Evolutionary conservation across 2,113 vertebrate genomes (phyloP).

Genomic region (Eleginops maclovinus): DNA sequence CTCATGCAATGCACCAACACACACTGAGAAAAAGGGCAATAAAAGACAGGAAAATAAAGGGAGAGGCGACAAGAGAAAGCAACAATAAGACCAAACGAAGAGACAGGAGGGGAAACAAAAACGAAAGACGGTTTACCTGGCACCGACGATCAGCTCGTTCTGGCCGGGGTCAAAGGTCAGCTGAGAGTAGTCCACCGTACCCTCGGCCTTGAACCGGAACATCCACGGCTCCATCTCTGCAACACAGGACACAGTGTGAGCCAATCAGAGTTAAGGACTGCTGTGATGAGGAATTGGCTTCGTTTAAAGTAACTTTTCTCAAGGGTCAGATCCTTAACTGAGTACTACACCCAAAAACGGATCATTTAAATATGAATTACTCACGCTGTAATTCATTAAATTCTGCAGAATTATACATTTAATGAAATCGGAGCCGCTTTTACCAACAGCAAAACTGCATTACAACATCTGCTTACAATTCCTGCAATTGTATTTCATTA

Average conservation of each 20-base stretch:
- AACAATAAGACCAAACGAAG: conserved; percentile 16
- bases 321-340: not conserved
- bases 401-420: too few species aligned
- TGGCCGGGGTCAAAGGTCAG: conserved; percentile 96
- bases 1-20: conserved; percentile 40
- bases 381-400: too few species aligned
- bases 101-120: not conserved
- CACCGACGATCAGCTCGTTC: conserved; percentile 96
- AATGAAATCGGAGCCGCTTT: too few species aligned
- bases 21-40: conserved; percentile 25
- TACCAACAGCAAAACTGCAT: too few species aligned
- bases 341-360: too few species aligned
- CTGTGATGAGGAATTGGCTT: conserved; percentile 25
- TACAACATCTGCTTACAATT: too few species aligned
- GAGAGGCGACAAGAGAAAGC: conserved; percentile 30
- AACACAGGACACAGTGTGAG: conserved; percentile 64
- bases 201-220: conserved; percentile 90
- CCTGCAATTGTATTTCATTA: too few species aligned
- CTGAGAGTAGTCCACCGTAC: conserved; percentile 96
- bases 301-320: conserved; percentile 45
- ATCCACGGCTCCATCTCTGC: conserved; percentile 97
- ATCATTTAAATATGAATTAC: too few species aligned
- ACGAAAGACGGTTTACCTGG: conserved; percentile 87
- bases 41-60: conserved; percentile 2
- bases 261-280: conserved; percentile 36